Base-by-base conservation (phyloP, 2,797 vertebrate species). In the Chelonia mydas region DNA sequence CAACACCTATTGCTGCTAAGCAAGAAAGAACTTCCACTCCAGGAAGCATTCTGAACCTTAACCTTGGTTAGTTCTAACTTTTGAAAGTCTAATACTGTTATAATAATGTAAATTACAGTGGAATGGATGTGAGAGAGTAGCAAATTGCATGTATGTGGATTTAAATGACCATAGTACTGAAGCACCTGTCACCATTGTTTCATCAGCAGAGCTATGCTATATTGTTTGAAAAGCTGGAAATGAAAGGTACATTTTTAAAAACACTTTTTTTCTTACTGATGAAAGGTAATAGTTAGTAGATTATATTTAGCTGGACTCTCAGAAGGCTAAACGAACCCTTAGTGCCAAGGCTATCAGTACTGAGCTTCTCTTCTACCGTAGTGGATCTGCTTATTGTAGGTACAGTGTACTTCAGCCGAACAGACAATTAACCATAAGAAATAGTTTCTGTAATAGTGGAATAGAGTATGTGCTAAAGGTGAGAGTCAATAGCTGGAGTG, bases 11-110 rank as follows among this genome's bases (percentile, higher is more conserved):
- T 91, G 97, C 98, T 76, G 95, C 98, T 57, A 99, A 99, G 95
- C 98, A 98, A 90, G 99, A 99, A 93, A 98, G 99, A 96, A 98
- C 98, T 2, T 91, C 98, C 57, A 98, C 98, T 90, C 98, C 99
- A 0, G 99, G 99, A 16, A 99, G 99, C 98, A 99, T 99, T 97
- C 98, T 99, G 92, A 99, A 99, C 96, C 99, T 99, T 53, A 99
- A 99, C 96, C 98, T 99, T 87, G 99, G 99, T 99, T 96, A 98
- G 99, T 98, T 89, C 93, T 87, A 55, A 23, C 11, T 10, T 92
- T 88, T 81, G 51, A 45, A 93, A 88, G 41, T 45, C 28, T 89
- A n/a, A 72, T 84, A 84, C 9, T 90, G 5, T 87, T 77, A 54
- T 0, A 80, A 37, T 61, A 93, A 74, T 87, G 55, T 61, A 92